Evolutionary conservation across 2,113 vertebrate genomes (phyloP).

Genomic region (cat (Felis catus)): DNA sequence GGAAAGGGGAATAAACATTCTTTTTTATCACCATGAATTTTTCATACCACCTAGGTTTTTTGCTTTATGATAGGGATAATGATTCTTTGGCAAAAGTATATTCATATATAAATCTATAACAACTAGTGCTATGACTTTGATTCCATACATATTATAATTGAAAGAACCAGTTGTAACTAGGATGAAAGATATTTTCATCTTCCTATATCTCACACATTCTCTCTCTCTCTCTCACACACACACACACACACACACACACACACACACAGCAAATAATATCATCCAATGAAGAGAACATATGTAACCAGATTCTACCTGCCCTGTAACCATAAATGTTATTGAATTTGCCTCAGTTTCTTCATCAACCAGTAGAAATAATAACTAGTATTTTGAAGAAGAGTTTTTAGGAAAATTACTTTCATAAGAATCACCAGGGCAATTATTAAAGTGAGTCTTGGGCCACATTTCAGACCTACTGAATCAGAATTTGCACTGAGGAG

Average conservation of each 20-base stretch:
- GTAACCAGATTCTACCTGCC: background rate
- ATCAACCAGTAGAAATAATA: constrained; percentile 1
- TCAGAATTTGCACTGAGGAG: background rate
- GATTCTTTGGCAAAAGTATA: background rate
- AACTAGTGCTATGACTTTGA: background rate
- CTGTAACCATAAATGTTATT: background rate
- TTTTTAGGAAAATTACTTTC: background rate
- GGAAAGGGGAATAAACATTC: background rate
- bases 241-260: background rate
- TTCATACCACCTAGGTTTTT: background rate
- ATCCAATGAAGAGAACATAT: background rate
- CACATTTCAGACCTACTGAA: background rate
- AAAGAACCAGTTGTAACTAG: background rate
- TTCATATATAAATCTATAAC: background rate
- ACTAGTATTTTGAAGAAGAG: background rate
- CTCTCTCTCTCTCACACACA: background rate
- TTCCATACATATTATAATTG: background rate
- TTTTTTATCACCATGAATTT: background rate
- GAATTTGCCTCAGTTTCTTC: background rate
- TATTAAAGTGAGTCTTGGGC: background rate
- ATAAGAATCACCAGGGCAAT: background rate
- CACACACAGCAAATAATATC: rapidly evolving
- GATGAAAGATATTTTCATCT: background rate
- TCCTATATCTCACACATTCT: background rate
- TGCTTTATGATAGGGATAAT: background rate